These are phyloP conservation scores for Clupea harengus DNA, from an alignment of 2,113 vertebrate species.

Conservation along the genomic window DNA sequence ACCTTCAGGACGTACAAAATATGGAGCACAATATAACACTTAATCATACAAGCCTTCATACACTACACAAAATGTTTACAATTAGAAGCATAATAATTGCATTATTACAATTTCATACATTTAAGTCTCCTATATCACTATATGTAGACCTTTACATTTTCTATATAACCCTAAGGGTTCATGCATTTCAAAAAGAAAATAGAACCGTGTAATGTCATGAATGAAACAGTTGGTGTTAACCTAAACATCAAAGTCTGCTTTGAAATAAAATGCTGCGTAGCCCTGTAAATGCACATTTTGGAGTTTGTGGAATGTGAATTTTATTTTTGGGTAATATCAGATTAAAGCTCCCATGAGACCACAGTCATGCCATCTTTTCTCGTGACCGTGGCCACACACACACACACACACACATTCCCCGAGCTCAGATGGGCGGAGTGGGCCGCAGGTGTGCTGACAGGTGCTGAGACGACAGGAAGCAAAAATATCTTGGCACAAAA, in stretches of 20 bases:
- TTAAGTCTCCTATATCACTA: background rate
- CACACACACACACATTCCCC: background rate
- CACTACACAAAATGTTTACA: background rate
- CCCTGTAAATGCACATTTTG: background rate
- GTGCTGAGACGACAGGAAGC: slow-evolving; percentile 51
- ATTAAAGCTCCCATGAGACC: background rate
- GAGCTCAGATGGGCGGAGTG: background rate
- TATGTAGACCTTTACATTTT: too few species aligned
- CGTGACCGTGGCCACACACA: background rate
- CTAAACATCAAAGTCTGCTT: background rate
- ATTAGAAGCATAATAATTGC: background rate
- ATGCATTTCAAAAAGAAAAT: too few species aligned
- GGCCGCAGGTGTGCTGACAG: slow-evolving; percentile 43
- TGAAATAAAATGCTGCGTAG: background rate
- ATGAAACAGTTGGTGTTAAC: background rate
- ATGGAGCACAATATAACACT: background rate
- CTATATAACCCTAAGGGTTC: too few species aligned
- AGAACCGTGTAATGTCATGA: too few species aligned
- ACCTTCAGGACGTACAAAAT: background rate
- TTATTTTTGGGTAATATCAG: background rate
- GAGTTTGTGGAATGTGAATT: background rate
- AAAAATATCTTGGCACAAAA: slow-evolving; percentile 43
- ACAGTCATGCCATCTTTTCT: background rate
- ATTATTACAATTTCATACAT: background rate
- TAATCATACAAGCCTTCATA: background rate